A percentile compares a stretch with the other conserved stretches of the same genome.
These are phyloP conservation scores for Synaphobranchus kaupii DNA, from an alignment of 2,797 vertebrate genomes.

Conservation along the genomic window DNA sequence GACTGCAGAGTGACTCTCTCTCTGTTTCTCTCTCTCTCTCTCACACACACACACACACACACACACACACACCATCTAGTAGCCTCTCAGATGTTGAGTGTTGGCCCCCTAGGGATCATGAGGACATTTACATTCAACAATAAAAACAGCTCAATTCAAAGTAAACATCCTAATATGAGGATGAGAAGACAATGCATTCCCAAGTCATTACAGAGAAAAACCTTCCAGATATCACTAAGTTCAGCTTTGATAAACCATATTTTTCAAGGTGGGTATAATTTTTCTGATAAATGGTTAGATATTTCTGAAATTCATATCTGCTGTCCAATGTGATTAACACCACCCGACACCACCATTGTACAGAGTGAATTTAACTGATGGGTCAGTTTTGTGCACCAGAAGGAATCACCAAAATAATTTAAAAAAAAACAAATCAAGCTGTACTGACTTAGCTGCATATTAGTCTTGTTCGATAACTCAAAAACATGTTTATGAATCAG, in stretches of 20 bases:
- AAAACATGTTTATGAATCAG: no score
- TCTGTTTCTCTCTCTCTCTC: background rate
- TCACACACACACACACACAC: background rate
- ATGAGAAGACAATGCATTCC: conserved; percentile 21
- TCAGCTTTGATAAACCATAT: no score
- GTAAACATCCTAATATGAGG: conserved; percentile 14
- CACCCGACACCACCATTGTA: background rate
- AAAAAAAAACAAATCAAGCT: no score
- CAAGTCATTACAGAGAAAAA: background rate
- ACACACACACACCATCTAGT: background rate
- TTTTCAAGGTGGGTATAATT: no score
- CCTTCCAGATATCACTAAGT: background rate
- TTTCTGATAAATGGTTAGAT: no score
- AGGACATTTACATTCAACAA: background rate
- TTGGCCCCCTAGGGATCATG: background rate
- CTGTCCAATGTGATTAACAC: background rate
- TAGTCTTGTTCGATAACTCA: no score
- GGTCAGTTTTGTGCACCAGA: background rate
- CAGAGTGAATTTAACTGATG: background rate
- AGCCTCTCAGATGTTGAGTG: background rate
- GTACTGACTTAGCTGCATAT: no score
- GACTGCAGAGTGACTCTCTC: conserved; percentile 10
- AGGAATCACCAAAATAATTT: no score
- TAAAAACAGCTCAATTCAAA: background rate
- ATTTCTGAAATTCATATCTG: background rate